phyloP scores from a whole-genome alignment of 2,797 vertebrate species.

The Octomys mimax region DNA sequence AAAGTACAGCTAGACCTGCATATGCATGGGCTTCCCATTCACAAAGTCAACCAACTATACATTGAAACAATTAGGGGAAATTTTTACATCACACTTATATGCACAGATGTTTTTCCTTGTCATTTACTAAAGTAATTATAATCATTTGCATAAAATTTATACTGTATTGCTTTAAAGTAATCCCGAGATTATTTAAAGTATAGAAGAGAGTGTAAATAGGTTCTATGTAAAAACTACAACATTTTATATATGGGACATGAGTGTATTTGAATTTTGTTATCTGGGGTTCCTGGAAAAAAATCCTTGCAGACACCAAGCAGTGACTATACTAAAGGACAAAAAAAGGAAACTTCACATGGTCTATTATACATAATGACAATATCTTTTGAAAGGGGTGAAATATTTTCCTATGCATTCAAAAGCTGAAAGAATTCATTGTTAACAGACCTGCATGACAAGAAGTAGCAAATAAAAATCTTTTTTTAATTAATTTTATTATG shows the following conservation, averaged over 20 bases:
- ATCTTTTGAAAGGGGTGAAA: neutral
- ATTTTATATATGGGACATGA: neutral
- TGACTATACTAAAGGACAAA: neutral
- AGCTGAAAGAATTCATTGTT: slow-evolving; percentile 13
- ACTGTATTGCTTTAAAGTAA: neutral
- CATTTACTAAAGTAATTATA: neutral
- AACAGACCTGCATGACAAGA: neutral
- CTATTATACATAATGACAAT: neutral
- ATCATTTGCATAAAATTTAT: neutral
- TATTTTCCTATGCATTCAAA: neutral
- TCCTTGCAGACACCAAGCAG: neutral
- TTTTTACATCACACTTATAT: neutral
- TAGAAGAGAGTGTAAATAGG: neutral
- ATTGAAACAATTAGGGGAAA: neutral
- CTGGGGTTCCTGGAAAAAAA: neutral
- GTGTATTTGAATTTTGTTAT: neutral
- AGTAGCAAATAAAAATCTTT: neutral
- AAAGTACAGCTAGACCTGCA: neutral
- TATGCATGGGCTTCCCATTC: neutral
- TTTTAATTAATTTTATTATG: too few relatives aligned
- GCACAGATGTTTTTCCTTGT: neutral
- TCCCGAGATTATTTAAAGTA: neutral
- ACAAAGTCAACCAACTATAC: neutral
- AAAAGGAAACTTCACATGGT: neutral
- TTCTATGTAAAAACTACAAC: neutral